A percentile compares a stretch with the other conserved stretches of the same genome.
phyloP scores from a whole-genome alignment of 2,113 vertebrate species.

The Nerophis lumbriciformis region DNA sequence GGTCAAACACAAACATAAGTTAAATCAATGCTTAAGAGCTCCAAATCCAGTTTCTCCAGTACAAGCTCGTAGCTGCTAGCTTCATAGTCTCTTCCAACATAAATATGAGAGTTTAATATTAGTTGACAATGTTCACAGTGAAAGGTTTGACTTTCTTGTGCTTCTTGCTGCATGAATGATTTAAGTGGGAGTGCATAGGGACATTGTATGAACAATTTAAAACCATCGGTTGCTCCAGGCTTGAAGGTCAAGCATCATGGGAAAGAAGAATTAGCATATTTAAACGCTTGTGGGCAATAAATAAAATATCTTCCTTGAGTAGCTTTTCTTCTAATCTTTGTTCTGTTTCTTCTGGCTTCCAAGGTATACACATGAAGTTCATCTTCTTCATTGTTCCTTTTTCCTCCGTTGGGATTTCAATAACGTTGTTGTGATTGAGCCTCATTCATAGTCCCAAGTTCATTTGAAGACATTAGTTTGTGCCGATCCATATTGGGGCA shows the following conservation, averaged over 20 bases:
- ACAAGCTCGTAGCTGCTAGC: not conserved
- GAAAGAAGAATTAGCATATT: constrained; percentile 61
- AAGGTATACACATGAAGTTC: constrained; percentile 9
- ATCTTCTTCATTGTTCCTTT: not conserved
- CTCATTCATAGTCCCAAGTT: no score
- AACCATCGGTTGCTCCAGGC: constrained; percentile 38
- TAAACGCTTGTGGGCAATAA: constrained; percentile 53
- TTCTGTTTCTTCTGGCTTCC: not conserved
- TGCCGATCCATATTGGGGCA: not conserved
- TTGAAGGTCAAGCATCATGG: constrained; percentile 52
- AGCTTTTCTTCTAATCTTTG: constrained; percentile 16
- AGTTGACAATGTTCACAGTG: not conserved
- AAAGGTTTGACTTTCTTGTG: constrained; percentile 12
- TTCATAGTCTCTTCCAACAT: not conserved
- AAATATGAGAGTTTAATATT: not conserved
- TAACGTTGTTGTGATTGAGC: no score
- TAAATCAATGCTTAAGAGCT: no score
- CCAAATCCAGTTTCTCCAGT: no score
- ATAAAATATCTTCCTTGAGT: constrained; percentile 54
- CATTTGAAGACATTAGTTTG: no score
- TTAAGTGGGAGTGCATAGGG: constrained; percentile 42
- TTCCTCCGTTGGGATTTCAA: no score
- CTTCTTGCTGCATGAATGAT: constrained; percentile 53
- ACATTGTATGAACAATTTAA: constrained; percentile 60
- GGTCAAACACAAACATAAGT: no score